Conservation (phyloP, 2,113 vertebrate genomes). For the Laticauda laticaudata region DNA sequence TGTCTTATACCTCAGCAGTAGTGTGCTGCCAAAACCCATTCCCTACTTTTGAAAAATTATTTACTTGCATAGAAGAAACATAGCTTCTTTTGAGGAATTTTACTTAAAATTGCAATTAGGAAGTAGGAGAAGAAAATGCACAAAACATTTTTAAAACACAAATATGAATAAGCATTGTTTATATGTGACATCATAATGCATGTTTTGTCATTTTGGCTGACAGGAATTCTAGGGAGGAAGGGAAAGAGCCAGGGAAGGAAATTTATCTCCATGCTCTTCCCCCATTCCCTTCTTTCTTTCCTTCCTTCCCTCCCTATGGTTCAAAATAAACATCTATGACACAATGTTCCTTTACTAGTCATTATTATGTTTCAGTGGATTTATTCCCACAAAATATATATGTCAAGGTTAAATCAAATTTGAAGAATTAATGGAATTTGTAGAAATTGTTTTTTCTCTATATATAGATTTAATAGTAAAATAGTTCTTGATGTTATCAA, state of each 20-base stretch:
- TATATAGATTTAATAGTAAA: conserved; percentile 4
- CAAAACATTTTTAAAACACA: neutral
- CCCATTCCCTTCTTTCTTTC: neutral
- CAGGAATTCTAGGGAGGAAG: neutral
- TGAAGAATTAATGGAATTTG: neutral
- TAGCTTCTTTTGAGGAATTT: neutral
- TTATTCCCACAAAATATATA: neutral
- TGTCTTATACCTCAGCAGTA: neutral
- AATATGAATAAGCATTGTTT: neutral
- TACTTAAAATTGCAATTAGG: neutral
- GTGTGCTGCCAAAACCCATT: neutral
- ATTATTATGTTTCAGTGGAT: neutral
- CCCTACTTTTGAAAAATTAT: neutral
- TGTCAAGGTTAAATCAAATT: neutral
- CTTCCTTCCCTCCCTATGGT: neutral
- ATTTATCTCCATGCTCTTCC: neutral
- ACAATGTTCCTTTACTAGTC: neutral
- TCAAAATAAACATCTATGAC: neutral
- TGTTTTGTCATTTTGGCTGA: neutral
- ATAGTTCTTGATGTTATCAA: neutral
- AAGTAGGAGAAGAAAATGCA: neutral
- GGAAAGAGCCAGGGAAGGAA: neutral
- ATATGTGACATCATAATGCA: neutral
- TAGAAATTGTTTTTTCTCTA: neutral
- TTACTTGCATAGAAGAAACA: neutral